phyloP scores from a whole-genome alignment of 1,140 invertebrate genomes.

The Piezodorus guildinii region DNA sequence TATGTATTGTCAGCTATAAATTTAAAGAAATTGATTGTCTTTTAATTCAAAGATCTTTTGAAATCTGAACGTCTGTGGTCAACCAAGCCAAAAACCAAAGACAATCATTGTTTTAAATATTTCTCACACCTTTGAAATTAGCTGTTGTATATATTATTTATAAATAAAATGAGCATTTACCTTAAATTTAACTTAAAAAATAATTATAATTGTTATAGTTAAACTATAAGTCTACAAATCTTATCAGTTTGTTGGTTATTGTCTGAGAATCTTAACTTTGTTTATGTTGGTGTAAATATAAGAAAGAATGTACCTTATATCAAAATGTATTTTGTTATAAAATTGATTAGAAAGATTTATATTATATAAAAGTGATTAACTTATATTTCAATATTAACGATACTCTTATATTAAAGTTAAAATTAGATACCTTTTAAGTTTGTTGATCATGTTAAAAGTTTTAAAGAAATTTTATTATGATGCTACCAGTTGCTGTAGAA shows the following conservation, averaged over 20 bases:
- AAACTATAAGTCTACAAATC: not conserved
- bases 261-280: constrained; percentile 7
- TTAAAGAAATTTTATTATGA: no score
- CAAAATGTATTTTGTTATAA: constrained; percentile 14
- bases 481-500: no score
- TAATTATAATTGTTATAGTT: not conserved
- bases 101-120: constrained; percentile 1
- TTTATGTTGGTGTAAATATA: constrained; percentile 15
- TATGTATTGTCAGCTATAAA: not conserved
- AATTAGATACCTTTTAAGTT: no score
- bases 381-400: no score
- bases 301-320: constrained; percentile 11
- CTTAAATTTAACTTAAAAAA: not conserved
- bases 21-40: constrained; percentile 2
- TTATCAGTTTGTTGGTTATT: not conserved
- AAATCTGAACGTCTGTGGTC: not conserved
- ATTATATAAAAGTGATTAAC: not conserved
- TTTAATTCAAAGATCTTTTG: not conserved
- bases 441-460: no score
- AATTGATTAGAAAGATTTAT: constrained; percentile 5
- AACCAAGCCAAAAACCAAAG: not conserved
- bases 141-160: not conserved
- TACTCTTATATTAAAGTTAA: no score
- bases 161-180: constrained; percentile 3
- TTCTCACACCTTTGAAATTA: not conserved